These are phyloP conservation scores for Pollachius pollachius DNA, from an alignment of 2,113 vertebrate species.

Conservation along the genomic window DNA sequence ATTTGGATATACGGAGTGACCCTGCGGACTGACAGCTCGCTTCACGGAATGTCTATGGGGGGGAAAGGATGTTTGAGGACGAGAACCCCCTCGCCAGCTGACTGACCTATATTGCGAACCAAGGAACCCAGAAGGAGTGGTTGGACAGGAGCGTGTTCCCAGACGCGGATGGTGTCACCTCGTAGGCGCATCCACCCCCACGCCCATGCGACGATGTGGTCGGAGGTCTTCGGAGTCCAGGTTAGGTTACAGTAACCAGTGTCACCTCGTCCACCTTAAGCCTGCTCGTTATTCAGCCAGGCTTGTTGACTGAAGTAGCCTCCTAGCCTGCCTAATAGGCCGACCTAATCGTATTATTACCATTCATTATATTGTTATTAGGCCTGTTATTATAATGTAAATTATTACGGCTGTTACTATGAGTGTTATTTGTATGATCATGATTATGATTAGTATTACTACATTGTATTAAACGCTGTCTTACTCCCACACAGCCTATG, in stretches of 20 bases:
- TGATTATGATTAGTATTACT: conserved; percentile 1
- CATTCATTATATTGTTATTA: neutral
- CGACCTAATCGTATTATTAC: neutral
- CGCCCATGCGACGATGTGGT: conserved; percentile 68
- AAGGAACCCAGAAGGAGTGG: conserved; percentile 24
- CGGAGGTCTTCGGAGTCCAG: conserved; percentile 59
- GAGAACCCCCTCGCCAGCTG: conserved; percentile 34
- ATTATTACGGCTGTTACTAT: conserved; percentile 10
- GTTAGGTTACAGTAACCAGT: conserved; percentile 50
- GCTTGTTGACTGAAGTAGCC: conserved; percentile 31
- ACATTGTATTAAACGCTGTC: neutral
- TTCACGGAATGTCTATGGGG: conserved; percentile 49
- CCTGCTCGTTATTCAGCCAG: conserved; percentile 18
- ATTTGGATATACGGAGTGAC: conserved; percentile 72
- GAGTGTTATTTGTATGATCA: conserved; percentile 16
- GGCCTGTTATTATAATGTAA: conserved; percentile 20
- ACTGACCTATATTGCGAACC: conserved; percentile 19
- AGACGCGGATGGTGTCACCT: conserved; percentile 36
- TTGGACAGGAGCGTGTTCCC: conserved; percentile 24
- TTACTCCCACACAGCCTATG: conserved; percentile 9
- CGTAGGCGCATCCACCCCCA: conserved; percentile 60
- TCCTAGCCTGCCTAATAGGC: neutral
- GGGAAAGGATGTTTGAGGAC: conserved; percentile 28
- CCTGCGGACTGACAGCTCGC: conserved; percentile 73
- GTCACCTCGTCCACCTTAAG: neutral